Base-by-base conservation (phyloP, 2,113 vertebrate genomes). In the Turdus rufiventris region DNA sequence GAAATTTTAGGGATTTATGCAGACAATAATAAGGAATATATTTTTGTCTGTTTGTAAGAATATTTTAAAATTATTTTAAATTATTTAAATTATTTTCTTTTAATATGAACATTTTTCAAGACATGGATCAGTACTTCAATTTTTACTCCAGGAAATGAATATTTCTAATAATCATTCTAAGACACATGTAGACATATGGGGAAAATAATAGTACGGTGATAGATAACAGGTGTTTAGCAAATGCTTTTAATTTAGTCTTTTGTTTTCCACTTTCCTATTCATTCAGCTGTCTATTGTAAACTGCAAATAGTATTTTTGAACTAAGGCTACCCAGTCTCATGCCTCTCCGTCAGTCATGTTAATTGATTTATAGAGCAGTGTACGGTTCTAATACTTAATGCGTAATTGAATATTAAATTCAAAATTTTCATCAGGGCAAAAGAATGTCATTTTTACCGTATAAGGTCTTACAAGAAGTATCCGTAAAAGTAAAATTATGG, bases 41-140 rank as follows among this genome's bases (percentile, higher is more conserved):
- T 5, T 76, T 91, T 77, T 62, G 29, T 26, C 38, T 19, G 2
- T 67, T 50, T 51, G 8, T 71, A 74, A 56, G 33, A 77, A 28
- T 23, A 84, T 40, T 40, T 40, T 40, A 14, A 67, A 89, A 45
- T 70, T 28, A 51, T 54, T 82, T 72, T 15, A 51, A 51, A 28
- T 51, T 28, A 51, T 91, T 92, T 84, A 63, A 89, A 47, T 66
- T 47, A 19, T 45, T 82, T 76, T 85, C 21, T 88, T 93, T 58
- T 58, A 29, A 50, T 80, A 26, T 5, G 33, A 77, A n/a, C 5
- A 34, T 65, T 47, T 80, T 86, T 65, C 36, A 89, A 85, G 65
- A n/a, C 13, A 19, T 50, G 23, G 11, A 28, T 77, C 58, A 23
- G 20, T 63, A 63, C 24, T 62, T 73, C 14, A 85, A 19, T 45